phyloP scores from a whole-genome alignment of 2,888 invertebrate species.

The Stenurella melanura region DNA sequence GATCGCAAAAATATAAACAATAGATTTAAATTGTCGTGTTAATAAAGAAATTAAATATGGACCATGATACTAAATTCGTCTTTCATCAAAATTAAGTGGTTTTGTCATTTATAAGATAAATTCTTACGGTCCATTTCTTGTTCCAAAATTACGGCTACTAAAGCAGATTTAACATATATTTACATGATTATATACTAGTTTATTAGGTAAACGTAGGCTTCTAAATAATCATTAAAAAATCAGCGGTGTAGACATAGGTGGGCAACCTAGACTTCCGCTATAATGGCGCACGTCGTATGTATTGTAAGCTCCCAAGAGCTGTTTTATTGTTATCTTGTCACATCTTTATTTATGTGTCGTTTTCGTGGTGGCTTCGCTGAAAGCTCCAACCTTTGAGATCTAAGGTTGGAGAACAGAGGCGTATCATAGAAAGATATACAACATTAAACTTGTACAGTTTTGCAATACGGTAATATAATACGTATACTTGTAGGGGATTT shows the following conservation, averaged over 20 bases:
- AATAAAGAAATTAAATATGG: too few relatives aligned
- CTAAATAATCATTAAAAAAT: conserved; percentile 1
- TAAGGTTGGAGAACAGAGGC: conserved; percentile 51
- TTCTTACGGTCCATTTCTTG: too few relatives aligned
- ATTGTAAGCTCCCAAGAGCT: conserved; percentile 33
- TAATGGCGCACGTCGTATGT: conserved; percentile 47
- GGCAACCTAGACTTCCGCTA: conserved; percentile 48
- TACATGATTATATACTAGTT: background rate
- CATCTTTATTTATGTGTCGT: conserved; percentile 62
- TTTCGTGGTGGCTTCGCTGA: conserved; percentile 52
- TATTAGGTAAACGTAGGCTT: background rate
- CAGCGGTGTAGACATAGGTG: conserved; percentile 38
- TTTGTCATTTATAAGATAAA: too few relatives aligned
- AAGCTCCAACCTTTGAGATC: conserved; percentile 37
- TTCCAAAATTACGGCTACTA: too few relatives aligned
- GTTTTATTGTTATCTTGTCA: conserved; percentile 63
- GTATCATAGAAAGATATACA: conserved; percentile 3
- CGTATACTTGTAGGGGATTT: too few relatives aligned
- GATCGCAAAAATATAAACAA: too few relatives aligned
- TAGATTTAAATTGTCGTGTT: too few relatives aligned
- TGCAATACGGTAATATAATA: too few relatives aligned
- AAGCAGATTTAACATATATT: background rate
- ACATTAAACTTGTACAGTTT: too few relatives aligned
- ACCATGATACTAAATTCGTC: too few relatives aligned
- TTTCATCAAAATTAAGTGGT: too few relatives aligned